Conservation (phyloP, 2,797 vertebrate genomes). For the Mus spretus region DNA sequence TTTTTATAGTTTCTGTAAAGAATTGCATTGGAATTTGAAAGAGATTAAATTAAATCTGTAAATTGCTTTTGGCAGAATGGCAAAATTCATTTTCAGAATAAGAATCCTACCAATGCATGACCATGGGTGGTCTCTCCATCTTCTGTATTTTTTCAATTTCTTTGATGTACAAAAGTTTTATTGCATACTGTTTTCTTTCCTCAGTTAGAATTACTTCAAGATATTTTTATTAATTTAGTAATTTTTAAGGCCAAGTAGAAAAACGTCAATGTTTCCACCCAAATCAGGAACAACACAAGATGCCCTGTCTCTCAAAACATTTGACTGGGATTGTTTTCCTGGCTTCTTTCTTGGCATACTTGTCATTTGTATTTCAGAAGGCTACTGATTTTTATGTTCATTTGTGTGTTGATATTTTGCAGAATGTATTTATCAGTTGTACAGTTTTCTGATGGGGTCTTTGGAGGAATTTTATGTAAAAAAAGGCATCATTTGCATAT, state of each 20-base stretch:
- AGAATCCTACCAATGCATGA: not conserved
- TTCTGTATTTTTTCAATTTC: not conserved
- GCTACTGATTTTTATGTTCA: not conserved
- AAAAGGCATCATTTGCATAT: not conserved
- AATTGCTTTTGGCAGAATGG: slow-evolving; percentile 20
- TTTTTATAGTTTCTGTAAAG: not conserved
- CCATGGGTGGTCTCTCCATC: slow-evolving; percentile 14
- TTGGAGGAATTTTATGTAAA: not conserved
- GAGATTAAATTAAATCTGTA: slow-evolving; percentile 7
- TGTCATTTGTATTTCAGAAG: not conserved
- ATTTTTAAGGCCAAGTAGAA: not conserved
- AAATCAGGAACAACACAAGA: not conserved
- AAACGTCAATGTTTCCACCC: not conserved
- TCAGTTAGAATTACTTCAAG: not conserved
- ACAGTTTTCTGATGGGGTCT: not conserved
- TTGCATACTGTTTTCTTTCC: not conserved
- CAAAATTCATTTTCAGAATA: not conserved
- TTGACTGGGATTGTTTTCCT: not conserved
- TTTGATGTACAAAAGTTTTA: not conserved
- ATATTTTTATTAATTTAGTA: not conserved
- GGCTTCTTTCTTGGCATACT: not conserved
- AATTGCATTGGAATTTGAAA: not conserved
- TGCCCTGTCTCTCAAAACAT: not conserved
- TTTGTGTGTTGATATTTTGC: not conserved
- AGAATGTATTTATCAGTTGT: not conserved